Base-by-base conservation (phyloP, 2,797 vertebrate genomes). In the Gallirallus australis region DNA sequence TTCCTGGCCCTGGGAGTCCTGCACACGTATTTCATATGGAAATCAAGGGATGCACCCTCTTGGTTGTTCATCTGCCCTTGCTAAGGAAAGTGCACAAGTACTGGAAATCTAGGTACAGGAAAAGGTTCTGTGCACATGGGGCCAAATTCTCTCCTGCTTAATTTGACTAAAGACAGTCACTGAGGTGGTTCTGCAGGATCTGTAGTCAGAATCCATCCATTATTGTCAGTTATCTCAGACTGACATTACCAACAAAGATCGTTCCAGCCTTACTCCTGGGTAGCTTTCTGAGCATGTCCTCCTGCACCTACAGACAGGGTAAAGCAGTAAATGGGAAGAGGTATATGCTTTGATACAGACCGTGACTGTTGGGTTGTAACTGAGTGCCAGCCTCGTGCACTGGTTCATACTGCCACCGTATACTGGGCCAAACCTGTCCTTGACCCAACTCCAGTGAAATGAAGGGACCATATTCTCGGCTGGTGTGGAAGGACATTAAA, bases 271-370 rank as follows among this genome's bases (percentile, higher is more conserved):
- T 75, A 78, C 28, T 82, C 85, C 56, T 70, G 73, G 66, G 50
- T 60, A 71, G 11, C 70, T 75, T 77, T 93, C 66, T 84, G 56
- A 90, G 45, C 1, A 63, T 2, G 25, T 95, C 93, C 94, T 97
- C 88, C 94, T 94, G 94, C 87, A 92, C 92, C 75, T 81, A 86
- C 83, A 86, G 81, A 83, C 89, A 94, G 64, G 80, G 78, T 52
- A 90, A 91, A 96, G 89, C 81, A 80, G 70, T 82, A 85, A 60
- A 48, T 10, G 69, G 78, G 25, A 95, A 95, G 96, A 95, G 94
- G 94, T 93, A 96, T 95, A 65, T 39, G 56, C 70, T 91, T 94
- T 2, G 14, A 78, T 7, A 48, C 47, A 93, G 65, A 68, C 37
- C 30, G 61, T 39, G 73, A 94, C 78, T 21, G 8, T 72, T 81